Conservation (phyloP, 2,113 vertebrate species). For the Nothoprocta perdicaria region DNA sequence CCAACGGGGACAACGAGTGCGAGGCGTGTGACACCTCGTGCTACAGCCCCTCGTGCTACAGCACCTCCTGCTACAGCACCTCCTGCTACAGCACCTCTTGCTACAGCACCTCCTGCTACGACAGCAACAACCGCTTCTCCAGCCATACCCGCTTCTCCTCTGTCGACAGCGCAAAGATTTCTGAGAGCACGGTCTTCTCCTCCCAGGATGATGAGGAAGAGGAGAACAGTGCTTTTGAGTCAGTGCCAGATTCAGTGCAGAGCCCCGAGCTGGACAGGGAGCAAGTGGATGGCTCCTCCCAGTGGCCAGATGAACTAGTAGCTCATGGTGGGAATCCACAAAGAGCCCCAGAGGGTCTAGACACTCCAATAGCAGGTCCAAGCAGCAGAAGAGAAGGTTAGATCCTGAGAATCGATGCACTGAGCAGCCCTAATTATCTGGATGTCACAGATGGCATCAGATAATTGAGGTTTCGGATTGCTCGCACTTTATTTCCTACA, state of each 20-base stretch:
- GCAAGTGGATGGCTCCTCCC: slow-evolving; percentile 71
- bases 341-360: slow-evolving; percentile 73
- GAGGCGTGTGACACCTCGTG: slow-evolving; percentile 89
- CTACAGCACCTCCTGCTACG: slow-evolving; percentile 92
- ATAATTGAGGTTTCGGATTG: slow-evolving; percentile 45
- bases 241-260: slow-evolving; percentile 82
- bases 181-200: slow-evolving; percentile 96
- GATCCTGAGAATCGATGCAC: slow-evolving; percentile 57
- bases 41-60: slow-evolving; percentile 89
- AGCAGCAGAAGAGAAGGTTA: slow-evolving; percentile 88
- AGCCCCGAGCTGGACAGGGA: slow-evolving; percentile 86
- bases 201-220: slow-evolving; percentile 96
- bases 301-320: slow-evolving; percentile 81
- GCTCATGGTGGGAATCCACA: slow-evolving; percentile 73
- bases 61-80: slow-evolving; percentile 92
- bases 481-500: neutral
- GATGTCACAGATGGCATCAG: slow-evolving; percentile 42
- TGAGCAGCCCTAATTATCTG: slow-evolving; percentile 51
- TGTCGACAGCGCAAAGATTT: slow-evolving; percentile 93
- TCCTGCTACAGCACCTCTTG: slow-evolving; percentile 95
- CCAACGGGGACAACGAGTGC: slow-evolving; percentile 85
- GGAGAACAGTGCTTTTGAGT: slow-evolving; percentile 95
- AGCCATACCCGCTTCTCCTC: slow-evolving; percentile 96
- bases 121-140: slow-evolving; percentile 86
- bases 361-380: slow-evolving; percentile 85